A percentile compares a stretch with the other conserved stretches of the same genome.
phyloP scores from a whole-genome alignment of 2,113 vertebrate species.

The Nematolebias whitei region DNA sequence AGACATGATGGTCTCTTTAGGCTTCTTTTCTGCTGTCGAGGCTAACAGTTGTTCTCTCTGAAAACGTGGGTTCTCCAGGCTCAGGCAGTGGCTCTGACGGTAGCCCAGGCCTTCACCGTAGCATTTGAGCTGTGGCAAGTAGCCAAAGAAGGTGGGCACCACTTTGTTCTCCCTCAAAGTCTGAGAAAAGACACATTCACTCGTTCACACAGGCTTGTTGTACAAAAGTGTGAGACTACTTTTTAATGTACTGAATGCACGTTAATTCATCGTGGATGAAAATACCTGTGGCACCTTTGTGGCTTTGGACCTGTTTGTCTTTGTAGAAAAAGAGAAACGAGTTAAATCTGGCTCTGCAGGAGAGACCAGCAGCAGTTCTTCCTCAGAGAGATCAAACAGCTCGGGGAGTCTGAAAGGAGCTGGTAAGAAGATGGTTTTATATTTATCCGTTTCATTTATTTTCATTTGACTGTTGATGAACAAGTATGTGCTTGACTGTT shows the following conservation, averaged over 20 bases:
- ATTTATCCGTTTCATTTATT: neutral
- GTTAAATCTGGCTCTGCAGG: slow-evolving; percentile 81
- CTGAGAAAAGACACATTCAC: slow-evolving; percentile 3
- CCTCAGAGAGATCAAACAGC: slow-evolving; percentile 63
- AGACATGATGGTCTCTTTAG: too few relatives aligned
- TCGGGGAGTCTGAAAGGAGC: slow-evolving; percentile 66
- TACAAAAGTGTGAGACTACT: neutral
- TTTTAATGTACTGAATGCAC: neutral
- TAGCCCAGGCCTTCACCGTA: slow-evolving; percentile 93
- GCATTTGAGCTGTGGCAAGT: slow-evolving; percentile 95
- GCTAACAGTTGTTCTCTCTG: neutral
- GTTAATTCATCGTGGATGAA: neutral
- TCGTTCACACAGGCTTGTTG: neutral
- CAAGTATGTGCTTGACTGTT: neutral
- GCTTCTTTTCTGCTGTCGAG: too few relatives aligned
- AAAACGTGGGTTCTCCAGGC: slow-evolving; percentile 77
- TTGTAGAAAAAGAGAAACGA: slow-evolving; percentile 85
- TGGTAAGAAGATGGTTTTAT: slow-evolving; percentile 58
- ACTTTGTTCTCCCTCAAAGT: neutral
- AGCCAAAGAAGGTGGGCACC: slow-evolving; percentile 87
- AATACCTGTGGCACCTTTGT: neutral
- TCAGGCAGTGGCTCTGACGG: slow-evolving; percentile 92
- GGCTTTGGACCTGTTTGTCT: neutral
- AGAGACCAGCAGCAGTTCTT: slow-evolving; percentile 74
- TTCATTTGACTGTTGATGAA: neutral